phyloP scores from a whole-genome alignment of 2,888 invertebrate species.

The Drosophila longiperda region DNA sequence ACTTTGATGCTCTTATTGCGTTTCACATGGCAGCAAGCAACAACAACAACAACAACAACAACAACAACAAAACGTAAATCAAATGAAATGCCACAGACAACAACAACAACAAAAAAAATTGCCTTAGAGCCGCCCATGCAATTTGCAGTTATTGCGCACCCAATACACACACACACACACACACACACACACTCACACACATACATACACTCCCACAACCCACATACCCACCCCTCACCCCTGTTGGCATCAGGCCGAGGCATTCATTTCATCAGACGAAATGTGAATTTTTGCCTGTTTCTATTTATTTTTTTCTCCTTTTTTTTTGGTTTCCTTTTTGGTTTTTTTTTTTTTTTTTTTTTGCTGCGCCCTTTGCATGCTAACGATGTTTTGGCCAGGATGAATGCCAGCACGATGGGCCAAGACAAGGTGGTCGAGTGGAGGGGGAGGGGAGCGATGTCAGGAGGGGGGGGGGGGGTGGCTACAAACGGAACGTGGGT shows the following conservation, averaged over 20 bases:
- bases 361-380: constrained; percentile 52
- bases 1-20: constrained; percentile 81
- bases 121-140: constrained; percentile 79
- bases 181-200: background rate
- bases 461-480: too few species aligned
- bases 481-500: constrained; percentile 24
- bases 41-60: constrained; percentile 31
- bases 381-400: constrained; percentile 68
- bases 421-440: constrained; percentile 3
- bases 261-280: constrained; percentile 79
- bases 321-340: background rate
- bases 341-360: background rate
- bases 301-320: background rate
- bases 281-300: constrained; percentile 60
- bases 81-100: constrained; percentile 76
- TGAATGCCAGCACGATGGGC: constrained; percentile 56
- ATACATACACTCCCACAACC: background rate
- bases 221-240: background rate
- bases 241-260: constrained; percentile 60
- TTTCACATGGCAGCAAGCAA: constrained; percentile 53
- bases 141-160: constrained; percentile 78
- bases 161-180: constrained; percentile 43
- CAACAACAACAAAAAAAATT: constrained; percentile 62
- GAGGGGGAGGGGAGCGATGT: background rate
- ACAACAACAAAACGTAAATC: constrained; percentile 68